Conservation (phyloP, 2,888 invertebrate species). For the Watsonalla cultraria region DNA sequence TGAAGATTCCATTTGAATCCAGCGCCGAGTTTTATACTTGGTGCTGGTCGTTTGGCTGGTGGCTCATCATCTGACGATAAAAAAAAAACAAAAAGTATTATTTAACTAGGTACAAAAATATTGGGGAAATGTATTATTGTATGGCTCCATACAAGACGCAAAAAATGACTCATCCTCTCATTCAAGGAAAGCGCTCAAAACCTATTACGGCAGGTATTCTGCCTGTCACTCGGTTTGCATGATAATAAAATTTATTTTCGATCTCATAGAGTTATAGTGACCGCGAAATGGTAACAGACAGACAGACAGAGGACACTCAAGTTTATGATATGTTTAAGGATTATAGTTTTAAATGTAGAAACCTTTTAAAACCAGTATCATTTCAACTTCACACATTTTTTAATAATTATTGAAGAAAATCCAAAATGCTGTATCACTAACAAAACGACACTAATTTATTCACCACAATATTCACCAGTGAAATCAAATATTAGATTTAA, state of each 20-base stretch:
- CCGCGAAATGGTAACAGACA: too few relatives aligned
- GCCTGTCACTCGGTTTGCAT: too few relatives aligned
- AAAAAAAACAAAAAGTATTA: background rate
- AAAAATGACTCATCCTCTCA: too few relatives aligned
- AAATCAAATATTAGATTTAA: constrained; percentile 20
- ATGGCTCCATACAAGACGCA: too few relatives aligned
- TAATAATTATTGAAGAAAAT: constrained; percentile 12
- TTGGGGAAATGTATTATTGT: too few relatives aligned
- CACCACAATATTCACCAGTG: constrained; percentile 13
- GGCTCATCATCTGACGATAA: constrained; percentile 48
- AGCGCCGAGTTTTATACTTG: constrained; percentile 48
- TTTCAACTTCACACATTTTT: constrained; percentile 27
- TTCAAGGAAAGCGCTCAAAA: too few relatives aligned
- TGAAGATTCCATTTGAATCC: constrained; percentile 70
- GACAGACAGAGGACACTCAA: background rate
- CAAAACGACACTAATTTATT: constrained; percentile 3
- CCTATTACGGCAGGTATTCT: too few relatives aligned
- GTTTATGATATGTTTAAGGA: background rate
- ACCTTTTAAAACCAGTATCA: constrained; percentile 12
- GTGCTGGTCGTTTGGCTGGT: constrained; percentile 45
- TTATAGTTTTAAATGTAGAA: background rate
- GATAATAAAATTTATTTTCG: constrained; percentile 4
- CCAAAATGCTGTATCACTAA: constrained; percentile 3
- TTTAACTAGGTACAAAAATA: too few relatives aligned
- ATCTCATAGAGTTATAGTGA: background rate